phyloP scores from a whole-genome alignment of 2,888 invertebrate genomes.

The Cephus pulcher region DNA sequence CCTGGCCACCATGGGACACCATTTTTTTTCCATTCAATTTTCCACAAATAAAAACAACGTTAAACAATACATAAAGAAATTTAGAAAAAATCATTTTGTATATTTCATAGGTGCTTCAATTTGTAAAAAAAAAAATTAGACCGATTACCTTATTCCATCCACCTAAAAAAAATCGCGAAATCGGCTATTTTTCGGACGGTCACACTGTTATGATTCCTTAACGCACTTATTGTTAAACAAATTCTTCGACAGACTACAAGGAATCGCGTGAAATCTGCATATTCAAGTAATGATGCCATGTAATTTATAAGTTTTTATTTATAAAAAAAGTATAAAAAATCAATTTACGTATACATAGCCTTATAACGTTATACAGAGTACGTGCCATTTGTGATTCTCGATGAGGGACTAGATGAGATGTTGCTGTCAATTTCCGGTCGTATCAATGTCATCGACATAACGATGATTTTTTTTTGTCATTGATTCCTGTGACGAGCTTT shows the following conservation, averaged over 20 bases:
- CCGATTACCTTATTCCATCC: too few species aligned
- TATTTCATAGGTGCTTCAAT: too few species aligned
- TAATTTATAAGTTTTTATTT: background rate
- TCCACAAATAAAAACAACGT: too few species aligned
- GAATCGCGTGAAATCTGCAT: background rate
- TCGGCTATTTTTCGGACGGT: too few species aligned
- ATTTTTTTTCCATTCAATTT: too few species aligned
- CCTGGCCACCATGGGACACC: too few species aligned
- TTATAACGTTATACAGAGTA: constrained; percentile 14
- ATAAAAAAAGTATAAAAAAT: constrained; percentile 9
- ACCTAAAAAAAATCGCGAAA: too few species aligned
- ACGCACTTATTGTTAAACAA: background rate
- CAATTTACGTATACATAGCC: constrained; percentile 2
- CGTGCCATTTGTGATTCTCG: constrained; percentile 34
- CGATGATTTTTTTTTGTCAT: background rate
- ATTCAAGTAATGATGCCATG: background rate
- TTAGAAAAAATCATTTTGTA: too few species aligned
- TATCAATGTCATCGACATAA: background rate
- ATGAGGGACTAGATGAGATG: constrained; percentile 57
- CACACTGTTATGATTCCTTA: background rate
- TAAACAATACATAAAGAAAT: too few species aligned
- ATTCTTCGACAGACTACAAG: background rate
- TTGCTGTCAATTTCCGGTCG: constrained; percentile 12
- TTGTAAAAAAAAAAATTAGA: too few species aligned
- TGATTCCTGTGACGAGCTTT: background rate